Percentiles rank a stretch among this genome's conserved stretches.
Evolutionary conservation across 2,888 invertebrate species (phyloP).

Genomic region (Plebejus anna): DNA sequence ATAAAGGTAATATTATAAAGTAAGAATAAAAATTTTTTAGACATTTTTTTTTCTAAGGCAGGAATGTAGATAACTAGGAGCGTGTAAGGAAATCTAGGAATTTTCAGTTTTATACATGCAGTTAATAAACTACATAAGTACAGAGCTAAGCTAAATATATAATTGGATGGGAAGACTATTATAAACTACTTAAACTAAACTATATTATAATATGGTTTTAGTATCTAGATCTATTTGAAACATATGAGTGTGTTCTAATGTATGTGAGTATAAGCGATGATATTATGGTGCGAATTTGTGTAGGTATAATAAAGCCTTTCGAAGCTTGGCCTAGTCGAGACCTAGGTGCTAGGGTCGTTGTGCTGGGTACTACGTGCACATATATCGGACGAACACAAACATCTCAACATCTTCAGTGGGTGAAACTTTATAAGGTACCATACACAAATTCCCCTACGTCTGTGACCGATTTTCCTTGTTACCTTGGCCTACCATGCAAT

Average conservation of each 20-base stretch:
- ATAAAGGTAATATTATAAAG: not conserved
- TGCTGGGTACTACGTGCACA: constrained; percentile 63
- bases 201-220: not conserved
- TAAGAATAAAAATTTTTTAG: not conserved
- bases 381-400: constrained; percentile 59
- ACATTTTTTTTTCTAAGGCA: not conserved
- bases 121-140: not conserved
- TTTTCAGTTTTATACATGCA: not conserved
- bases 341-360: constrained; percentile 39
- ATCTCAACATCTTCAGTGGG: constrained; percentile 63
- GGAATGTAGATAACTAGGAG: not conserved
- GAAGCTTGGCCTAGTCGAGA: constrained; percentile 35
- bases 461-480: constrained; percentile 48
- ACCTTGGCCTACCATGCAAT: constrained; percentile 66
- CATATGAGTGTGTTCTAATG: constrained; percentile 17
- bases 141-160: not conserved
- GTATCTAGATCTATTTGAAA: constrained; percentile 17
- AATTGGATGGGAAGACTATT: not conserved
- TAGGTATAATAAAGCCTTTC: constrained; percentile 72
- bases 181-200: not conserved
- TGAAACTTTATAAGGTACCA: constrained; percentile 80
- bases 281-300: constrained; percentile 71
- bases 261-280: constrained; percentile 29
- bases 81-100: not conserved
- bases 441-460: constrained; percentile 75